These are phyloP conservation scores for Teleopsis dalmanni DNA, from an alignment of 1,140 invertebrate genomes.

Conservation along the genomic window DNA sequence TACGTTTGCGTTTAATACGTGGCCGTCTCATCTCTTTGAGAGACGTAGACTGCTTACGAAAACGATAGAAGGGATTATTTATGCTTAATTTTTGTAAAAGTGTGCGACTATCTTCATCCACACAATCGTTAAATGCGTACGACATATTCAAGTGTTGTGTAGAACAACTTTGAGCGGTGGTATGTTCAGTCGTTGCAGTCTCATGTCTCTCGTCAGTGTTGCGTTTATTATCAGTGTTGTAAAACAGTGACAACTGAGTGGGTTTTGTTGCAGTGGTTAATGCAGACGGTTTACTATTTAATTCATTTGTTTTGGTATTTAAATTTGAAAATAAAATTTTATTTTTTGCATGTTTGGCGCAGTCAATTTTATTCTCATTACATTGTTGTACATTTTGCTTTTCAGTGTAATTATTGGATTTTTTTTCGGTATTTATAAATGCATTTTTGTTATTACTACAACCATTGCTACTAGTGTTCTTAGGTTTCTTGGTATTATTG, in stretches of 20 bases:
- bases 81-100: slow-evolving; percentile 35
- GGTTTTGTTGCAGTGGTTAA: no score
- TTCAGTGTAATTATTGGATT: no score
- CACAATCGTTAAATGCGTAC: not conserved
- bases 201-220: no score
- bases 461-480: slow-evolving; percentile 10
- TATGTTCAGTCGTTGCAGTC: no score
- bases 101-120: not conserved
- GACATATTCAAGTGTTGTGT: not conserved
- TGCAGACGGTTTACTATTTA: no score
- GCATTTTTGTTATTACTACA: slow-evolving; percentile 2
- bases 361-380: not conserved
- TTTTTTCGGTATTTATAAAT: not conserved
- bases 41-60: slow-evolving; percentile 39
- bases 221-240: no score
- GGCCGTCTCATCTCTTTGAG: slow-evolving; percentile 23
- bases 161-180: no score
- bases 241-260: no score
- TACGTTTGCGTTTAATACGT: slow-evolving; percentile 6
- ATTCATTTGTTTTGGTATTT: no score
- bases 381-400: no score
- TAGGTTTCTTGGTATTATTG: not conserved
- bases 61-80: slow-evolving; percentile 41
- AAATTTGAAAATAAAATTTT: no score
- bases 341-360: not conserved